Evolutionary conservation across 2,113 vertebrate species (phyloP).

Genomic region (Mugil cephalus): DNA sequence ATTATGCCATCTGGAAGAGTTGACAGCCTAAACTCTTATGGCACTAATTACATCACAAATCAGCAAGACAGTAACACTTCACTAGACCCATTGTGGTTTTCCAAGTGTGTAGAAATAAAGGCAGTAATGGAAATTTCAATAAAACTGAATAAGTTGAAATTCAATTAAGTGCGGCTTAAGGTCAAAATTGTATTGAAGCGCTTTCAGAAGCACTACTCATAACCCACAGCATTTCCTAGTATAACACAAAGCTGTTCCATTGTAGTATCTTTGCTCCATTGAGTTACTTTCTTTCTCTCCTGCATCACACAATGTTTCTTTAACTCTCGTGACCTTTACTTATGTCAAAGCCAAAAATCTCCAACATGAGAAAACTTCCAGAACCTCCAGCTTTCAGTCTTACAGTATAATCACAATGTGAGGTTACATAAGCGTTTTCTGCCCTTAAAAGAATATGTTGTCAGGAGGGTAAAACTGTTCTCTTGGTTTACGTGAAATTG

Average conservation of each 20-base stretch:
- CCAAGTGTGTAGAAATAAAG: conserved; percentile 6
- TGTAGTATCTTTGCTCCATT: background rate
- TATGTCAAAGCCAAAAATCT: background rate
- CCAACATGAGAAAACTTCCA: background rate
- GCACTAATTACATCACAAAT: background rate
- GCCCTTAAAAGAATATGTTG: background rate
- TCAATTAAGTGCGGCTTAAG: conserved; percentile 8
- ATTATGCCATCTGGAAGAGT: background rate
- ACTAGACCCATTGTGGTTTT: conserved; percentile 1
- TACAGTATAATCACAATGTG: background rate
- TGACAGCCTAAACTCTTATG: background rate
- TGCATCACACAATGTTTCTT: background rate
- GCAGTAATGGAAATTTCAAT: conserved; percentile 4
- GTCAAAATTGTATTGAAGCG: conserved; percentile 1
- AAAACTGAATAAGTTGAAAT: background rate
- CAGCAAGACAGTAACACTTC: conserved; percentile 2
- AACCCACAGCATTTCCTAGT: background rate
- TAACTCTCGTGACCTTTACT: background rate
- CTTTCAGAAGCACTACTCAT: conserved; percentile 4
- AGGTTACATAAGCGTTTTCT: background rate
- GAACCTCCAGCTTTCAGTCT: background rate
- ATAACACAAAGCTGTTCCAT: background rate
- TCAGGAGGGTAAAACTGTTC: background rate
- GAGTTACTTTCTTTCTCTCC: background rate
- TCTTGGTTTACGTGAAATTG: background rate